Percentiles rank a stretch among this genome's conserved stretches.
Conservation (phyloP, 2,888 invertebrate species). For the Leistus spinibarbis region DNA sequence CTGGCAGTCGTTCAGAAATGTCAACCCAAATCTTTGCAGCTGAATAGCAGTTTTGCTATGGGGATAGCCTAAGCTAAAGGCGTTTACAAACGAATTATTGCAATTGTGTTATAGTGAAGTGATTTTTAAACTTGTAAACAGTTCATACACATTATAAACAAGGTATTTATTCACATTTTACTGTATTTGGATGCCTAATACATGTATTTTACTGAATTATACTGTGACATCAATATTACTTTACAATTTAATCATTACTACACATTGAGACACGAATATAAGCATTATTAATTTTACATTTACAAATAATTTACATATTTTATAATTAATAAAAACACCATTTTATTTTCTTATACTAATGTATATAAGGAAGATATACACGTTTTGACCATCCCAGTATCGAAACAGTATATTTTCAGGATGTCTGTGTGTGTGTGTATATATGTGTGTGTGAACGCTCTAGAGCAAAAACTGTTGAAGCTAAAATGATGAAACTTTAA, state of each 20-base stretch:
- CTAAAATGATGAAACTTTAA: too few relatives aligned
- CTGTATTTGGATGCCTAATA: neutral
- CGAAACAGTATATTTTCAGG: too few relatives aligned
- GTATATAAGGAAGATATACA: too few relatives aligned
- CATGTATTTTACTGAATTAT: neutral
- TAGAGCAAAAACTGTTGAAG: too few relatives aligned
- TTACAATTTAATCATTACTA: neutral
- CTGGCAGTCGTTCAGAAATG: neutral
- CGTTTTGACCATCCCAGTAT: too few relatives aligned
- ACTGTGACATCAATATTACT: neutral
- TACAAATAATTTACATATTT: neutral
- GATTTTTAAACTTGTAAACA: neutral
- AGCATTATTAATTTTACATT: neutral
- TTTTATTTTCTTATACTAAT: too few relatives aligned
- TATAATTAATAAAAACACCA: too few relatives aligned
- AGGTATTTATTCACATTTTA: neutral
- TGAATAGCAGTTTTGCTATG: constrained; percentile 1
- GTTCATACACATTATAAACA: neutral
- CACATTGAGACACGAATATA: neutral
- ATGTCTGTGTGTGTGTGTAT: too few relatives aligned
- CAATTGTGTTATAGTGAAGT: neutral
- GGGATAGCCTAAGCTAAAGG: constrained; percentile 20
- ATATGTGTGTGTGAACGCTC: too few relatives aligned
- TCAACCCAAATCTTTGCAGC: neutral
- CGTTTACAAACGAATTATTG: constrained; percentile 9